Evolutionary conservation across 2,797 vertebrate genomes (phyloP).

Genomic region (Alosa sapidissima): DNA sequence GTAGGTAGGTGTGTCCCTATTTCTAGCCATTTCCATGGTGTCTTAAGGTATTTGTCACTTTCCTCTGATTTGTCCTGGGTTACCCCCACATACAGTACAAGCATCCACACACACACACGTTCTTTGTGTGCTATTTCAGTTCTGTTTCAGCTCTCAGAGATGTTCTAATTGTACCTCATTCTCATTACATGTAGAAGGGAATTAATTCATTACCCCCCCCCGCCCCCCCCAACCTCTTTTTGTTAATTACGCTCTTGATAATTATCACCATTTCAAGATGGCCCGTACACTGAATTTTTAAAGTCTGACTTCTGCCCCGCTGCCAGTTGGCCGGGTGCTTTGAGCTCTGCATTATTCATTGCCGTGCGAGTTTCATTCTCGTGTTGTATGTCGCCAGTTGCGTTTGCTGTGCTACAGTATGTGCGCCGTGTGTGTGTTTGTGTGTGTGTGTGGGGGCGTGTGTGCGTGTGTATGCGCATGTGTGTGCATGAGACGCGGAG

Average conservation of each 20-base stretch:
- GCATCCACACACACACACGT: not conserved
- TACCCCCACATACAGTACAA: not conserved
- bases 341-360: slow-evolving; percentile 32
- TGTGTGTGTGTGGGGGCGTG: not conserved
- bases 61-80: slow-evolving; percentile 42
- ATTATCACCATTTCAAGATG: slow-evolving; percentile 32
- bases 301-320: slow-evolving; percentile 39
- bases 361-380: slow-evolving; percentile 33
- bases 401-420: slow-evolving; percentile 33
- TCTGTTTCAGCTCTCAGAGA: slow-evolving; percentile 13
- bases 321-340: slow-evolving; percentile 44
- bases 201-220: not conserved
- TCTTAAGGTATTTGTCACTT: slow-evolving; percentile 53
- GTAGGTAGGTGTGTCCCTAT: slow-evolving; percentile 29
- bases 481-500: not conserved
- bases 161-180: slow-evolving; percentile 24
- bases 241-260: slow-evolving; percentile 28
- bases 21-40: slow-evolving; percentile 49
- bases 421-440: slow-evolving; percentile 28
- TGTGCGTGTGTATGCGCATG: not conserved
- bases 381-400: not conserved
- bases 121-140: slow-evolving; percentile 7
- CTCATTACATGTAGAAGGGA: slow-evolving; percentile 21
- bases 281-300: slow-evolving; percentile 32
- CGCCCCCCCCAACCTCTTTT: slow-evolving; percentile 13